Evolutionary conservation across 92 coral and sea anemone species (phyloP), one percentile per base, ranked within the genome.

Genomic region (Parazoanthus darwini): DNA sequence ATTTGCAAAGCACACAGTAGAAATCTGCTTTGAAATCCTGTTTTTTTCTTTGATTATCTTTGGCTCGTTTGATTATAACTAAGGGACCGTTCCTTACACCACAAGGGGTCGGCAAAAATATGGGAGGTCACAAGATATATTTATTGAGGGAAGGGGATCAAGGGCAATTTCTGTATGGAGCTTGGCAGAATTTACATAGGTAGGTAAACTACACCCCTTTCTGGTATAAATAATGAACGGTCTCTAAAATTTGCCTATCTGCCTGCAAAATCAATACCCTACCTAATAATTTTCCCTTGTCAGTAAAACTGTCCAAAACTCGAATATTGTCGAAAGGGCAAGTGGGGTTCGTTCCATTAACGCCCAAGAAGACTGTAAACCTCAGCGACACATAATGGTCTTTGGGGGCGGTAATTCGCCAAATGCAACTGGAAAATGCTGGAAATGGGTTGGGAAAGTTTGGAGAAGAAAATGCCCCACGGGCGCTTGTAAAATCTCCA

Each of bases 361-460:
- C 82, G 33, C 94, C 99, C 22, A 82, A 23, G 66, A 96, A 96
- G 73, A 85, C 94, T 23, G 71, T 89, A 81, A 96, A 96, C 46
- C 96, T 89, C 73, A 96, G 83, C 1, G 98, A 92, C 50, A 96
- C 86, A 92, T 93, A 96, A n/a, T 91, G 91, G 77, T 91, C 85
- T 37, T 86, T 38, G 9, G 98, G 92, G 6, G 92, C 98, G 42
- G 89, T 79, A 23, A 96, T 85, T 15, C 99, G 94, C 99, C 99
- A 96, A 33, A 93, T 92, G 79, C 99, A 96, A 48, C 88, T 90
- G 3, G 91, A 86, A 82, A 90, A 91, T 13, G 94, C 82, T 48
- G 98, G 98, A 51, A 90, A 95, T 8, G 91, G 84, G 90, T 85
- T 85, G 3, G 98, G 99, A 85, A 88, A 93, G 81, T 95, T 94